A percentile compares a stretch with the other conserved stretches of the same genome.
These are phyloP conservation scores for Megaceryle alcyon DNA, from an alignment of 2,797 vertebrate species.

Conservation along the genomic window DNA sequence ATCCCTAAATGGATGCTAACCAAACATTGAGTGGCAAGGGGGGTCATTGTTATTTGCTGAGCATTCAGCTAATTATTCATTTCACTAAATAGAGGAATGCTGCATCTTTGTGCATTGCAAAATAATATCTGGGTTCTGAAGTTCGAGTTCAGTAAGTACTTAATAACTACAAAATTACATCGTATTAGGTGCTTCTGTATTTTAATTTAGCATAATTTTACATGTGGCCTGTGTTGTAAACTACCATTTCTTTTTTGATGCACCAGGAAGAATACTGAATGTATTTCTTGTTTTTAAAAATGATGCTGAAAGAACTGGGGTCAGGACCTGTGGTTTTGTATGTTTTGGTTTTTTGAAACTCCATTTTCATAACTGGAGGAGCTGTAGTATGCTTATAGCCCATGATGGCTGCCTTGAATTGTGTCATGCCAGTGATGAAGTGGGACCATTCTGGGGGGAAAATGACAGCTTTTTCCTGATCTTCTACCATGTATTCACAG, in stretches of 20 bases:
- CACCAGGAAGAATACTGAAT: neutral
- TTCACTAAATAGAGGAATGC: conserved; percentile 39
- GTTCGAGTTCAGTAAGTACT: conserved; percentile 55
- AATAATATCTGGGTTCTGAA: conserved; percentile 25
- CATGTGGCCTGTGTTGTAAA: neutral
- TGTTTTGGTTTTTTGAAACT: neutral
- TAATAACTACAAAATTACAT: conserved; percentile 68
- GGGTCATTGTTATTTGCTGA: conserved; percentile 41
- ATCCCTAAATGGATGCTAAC: conserved; percentile 19
- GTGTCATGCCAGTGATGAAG: neutral
- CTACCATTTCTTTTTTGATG: neutral
- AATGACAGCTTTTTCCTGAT: neutral
- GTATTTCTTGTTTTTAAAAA: neutral
- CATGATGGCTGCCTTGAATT: neutral
- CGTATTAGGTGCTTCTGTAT: neutral
- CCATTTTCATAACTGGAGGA: neutral
- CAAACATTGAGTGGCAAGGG: neutral
- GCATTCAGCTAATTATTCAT: conserved; percentile 68
- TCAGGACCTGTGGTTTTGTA: neutral
- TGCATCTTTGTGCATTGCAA: neutral
- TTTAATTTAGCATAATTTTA: neutral
- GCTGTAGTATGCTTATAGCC: neutral
- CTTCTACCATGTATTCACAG: neutral
- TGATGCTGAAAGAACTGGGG: neutral
- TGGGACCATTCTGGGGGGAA: neutral